Evolutionary conservation across 2,888 invertebrate species (phyloP).

Genomic region (Rhagonycha fulva): DNA sequence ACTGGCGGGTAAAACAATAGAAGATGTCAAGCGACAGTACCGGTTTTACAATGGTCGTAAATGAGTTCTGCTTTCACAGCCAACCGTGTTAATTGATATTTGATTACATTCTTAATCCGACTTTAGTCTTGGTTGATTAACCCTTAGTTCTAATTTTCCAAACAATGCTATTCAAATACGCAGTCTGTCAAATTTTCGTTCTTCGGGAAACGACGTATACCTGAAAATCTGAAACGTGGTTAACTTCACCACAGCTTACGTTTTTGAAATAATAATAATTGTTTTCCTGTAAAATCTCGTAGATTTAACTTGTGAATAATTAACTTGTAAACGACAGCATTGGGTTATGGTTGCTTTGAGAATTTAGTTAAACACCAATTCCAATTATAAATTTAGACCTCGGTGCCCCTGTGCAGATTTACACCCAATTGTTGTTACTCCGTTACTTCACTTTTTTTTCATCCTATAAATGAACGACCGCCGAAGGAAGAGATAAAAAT

Average conservation of each 20-base stretch:
- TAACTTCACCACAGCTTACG: background rate
- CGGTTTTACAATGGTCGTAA: slow-evolving; percentile 30
- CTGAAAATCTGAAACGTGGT: background rate
- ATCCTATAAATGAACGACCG: too few species aligned
- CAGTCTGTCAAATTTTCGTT: slow-evolving; percentile 21
- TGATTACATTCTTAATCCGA: slow-evolving; percentile 53
- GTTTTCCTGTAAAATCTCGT: background rate
- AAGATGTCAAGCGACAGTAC: slow-evolving; percentile 29
- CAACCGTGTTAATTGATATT: slow-evolving; percentile 51
- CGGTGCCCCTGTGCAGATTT: too few species aligned
- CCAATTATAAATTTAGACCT: too few species aligned
- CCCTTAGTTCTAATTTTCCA: slow-evolving; percentile 47
- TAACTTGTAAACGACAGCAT: background rate
- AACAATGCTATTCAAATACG: slow-evolving; percentile 45
- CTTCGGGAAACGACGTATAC: background rate
- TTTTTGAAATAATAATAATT: background rate
- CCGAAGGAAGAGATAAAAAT: too few species aligned
- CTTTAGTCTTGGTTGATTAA: slow-evolving; percentile 52
- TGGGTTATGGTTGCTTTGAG: too few species aligned
- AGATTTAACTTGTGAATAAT: background rate
- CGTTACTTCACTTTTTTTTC: too few species aligned
- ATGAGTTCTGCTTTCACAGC: slow-evolving; percentile 32
- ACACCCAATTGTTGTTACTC: too few species aligned
- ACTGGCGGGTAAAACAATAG: slow-evolving; percentile 37
- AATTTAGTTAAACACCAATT: too few species aligned